A percentile compares a stretch with the other conserved stretches of the same genome.
phyloP scores from a whole-genome alignment of 2,888 invertebrate genomes.

The Drosophila setosimentum region DNA sequence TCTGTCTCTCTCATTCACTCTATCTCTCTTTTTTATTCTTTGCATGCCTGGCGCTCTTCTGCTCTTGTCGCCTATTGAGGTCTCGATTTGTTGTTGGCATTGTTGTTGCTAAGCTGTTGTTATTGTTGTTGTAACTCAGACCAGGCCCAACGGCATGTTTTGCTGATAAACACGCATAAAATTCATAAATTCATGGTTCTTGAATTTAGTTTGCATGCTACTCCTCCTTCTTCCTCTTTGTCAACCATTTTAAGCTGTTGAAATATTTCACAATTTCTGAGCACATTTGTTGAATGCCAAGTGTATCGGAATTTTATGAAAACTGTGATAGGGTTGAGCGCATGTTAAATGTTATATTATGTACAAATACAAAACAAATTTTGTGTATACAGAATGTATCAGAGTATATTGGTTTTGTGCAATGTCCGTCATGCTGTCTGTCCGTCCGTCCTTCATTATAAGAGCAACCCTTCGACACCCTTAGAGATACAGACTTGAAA shows the following conservation, averaged over 20 bases:
- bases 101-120: conserved; percentile 17
- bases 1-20: conserved; percentile 14
- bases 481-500: not conserved
- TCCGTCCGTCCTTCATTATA: not conserved
- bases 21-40: conserved; percentile 29
- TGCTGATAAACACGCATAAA: conserved; percentile 76
- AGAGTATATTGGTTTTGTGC: not conserved
- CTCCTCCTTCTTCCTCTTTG: conserved; percentile 16
- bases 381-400: not conserved
- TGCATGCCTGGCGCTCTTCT: conserved; percentile 51
- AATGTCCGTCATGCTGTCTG: not conserved
- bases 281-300: conserved; percentile 66
- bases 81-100: conserved; percentile 25
- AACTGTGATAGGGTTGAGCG: conserved; percentile 30
- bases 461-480: not conserved
- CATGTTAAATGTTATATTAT: not conserved
- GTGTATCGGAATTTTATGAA: conserved; percentile 19
- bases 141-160: conserved; percentile 60
- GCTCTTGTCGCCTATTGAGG: conserved; percentile 18
- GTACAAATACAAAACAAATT: too few species aligned
- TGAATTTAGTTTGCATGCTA: conserved; percentile 41
- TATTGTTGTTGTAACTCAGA: conserved; percentile 25
- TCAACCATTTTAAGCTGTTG: conserved; percentile 54
- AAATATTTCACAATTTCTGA: conserved; percentile 56
- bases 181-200: conserved; percentile 72